These are phyloP conservation scores for Synergus gifuensis DNA, from an alignment of 2,888 invertebrate species.

Conservation along the genomic window DNA sequence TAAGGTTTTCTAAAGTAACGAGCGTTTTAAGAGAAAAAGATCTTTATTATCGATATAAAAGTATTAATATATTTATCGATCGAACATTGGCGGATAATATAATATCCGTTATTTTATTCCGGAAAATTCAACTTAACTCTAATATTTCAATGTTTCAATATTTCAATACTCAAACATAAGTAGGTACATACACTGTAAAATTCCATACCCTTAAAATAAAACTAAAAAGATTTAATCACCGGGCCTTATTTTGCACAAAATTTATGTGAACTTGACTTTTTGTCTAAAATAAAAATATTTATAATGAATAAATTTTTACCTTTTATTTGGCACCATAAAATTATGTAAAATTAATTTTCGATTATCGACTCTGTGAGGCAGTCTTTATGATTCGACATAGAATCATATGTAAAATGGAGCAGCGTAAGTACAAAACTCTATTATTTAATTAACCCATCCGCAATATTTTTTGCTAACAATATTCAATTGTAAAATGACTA, in stretches of 20 bases:
- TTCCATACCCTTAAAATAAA: background rate
- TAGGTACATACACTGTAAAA: background rate
- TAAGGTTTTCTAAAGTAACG: background rate
- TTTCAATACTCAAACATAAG: background rate
- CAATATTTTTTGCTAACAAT: background rate
- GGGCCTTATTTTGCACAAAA: background rate
- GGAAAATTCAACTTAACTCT: conserved; percentile 1
- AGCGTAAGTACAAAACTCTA: conserved; percentile 28
- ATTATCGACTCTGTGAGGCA: conserved; percentile 13
- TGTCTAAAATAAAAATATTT: background rate
- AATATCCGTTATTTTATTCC: conserved; percentile 18
- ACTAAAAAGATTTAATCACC: background rate
- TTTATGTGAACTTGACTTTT: background rate
- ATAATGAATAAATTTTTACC: conserved; percentile 1
- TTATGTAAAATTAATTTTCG: conserved; percentile 1
- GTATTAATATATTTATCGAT: conserved; percentile 36
- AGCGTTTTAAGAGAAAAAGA: conserved; percentile 30
- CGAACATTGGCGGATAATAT: conserved; percentile 21
- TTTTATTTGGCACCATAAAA: conserved; percentile 5
- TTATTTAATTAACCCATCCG: background rate
- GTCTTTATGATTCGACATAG: background rate
- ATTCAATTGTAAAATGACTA: background rate
- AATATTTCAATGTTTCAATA: background rate
- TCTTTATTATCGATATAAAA: conserved; percentile 36
- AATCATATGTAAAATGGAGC: background rate